These are phyloP conservation scores for Melanostigma gelatinosum DNA, from an alignment of 2,113 vertebrate genomes.

Conservation along the genomic window DNA sequence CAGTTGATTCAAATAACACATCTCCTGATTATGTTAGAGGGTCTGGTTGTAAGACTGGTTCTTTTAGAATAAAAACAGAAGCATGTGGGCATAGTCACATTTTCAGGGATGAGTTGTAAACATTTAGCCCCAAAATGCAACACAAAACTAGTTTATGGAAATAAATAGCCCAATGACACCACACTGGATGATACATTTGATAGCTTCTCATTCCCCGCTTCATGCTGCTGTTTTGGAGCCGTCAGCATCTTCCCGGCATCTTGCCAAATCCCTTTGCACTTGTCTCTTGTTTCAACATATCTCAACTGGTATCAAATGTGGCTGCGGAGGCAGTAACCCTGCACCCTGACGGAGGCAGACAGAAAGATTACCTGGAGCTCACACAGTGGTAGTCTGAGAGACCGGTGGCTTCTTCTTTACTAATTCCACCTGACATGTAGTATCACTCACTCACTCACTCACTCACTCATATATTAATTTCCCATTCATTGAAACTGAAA, in stretches of 20 bases:
- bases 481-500: slow-evolving; percentile 68
- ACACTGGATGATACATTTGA: neutral
- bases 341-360: slow-evolving; percentile 22
- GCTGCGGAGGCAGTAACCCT: slow-evolving; percentile 41
- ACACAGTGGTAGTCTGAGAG: neutral
- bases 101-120: neutral
- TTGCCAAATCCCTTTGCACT: slow-evolving; percentile 1
- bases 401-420: slow-evolving; percentile 15
- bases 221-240: neutral
- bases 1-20: neutral
- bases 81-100: neutral
- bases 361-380: slow-evolving; percentile 31
- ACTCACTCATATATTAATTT: neutral
- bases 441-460: too few species aligned
- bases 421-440: too few species aligned
- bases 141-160: neutral
- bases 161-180: neutral
- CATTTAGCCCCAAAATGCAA: neutral
- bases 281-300: slow-evolving; percentile 36
- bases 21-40: neutral
- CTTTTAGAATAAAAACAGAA: neutral
- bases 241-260: neutral
- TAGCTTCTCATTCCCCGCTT: neutral
- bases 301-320: slow-evolving; percentile 16
- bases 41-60: neutral